A percentile compares a stretch with the other conserved stretches of the same genome.
These are phyloP conservation scores for Periophthalmus modestus DNA, from an alignment of 2,113 vertebrate genomes.

Conservation along the genomic window DNA sequence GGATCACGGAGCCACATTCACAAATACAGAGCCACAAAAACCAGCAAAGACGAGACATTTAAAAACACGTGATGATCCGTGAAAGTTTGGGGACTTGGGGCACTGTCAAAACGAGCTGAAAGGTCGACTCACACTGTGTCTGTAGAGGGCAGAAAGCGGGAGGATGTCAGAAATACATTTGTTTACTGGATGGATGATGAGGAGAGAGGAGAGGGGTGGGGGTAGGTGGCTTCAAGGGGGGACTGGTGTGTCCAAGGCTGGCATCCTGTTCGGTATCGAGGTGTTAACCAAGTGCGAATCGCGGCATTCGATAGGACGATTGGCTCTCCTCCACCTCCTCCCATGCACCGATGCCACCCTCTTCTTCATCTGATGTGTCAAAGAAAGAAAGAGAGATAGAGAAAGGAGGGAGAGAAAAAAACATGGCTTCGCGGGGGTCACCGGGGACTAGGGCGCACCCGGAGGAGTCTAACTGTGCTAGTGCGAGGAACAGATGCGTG, in stretches of 20 bases:
- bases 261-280: slow-evolving; percentile 60
- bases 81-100: slow-evolving; percentile 19
- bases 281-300: slow-evolving; percentile 73
- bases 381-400: slow-evolving; percentile 29
- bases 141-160: slow-evolving; percentile 1
- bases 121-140: slow-evolving; percentile 29
- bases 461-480: slow-evolving; percentile 25
- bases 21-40: slow-evolving; percentile 30
- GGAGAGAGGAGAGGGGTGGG: background rate
- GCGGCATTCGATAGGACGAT: slow-evolving; percentile 52
- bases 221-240: slow-evolving; percentile 3
- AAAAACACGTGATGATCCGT: slow-evolving; percentile 25
- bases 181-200: slow-evolving; percentile 29
- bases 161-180: slow-evolving; percentile 35
- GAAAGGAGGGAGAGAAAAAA: slow-evolving; percentile 25
- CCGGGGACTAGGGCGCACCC: slow-evolving; percentile 52
- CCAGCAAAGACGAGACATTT: slow-evolving; percentile 8
- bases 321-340: slow-evolving; percentile 69
- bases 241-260: slow-evolving; percentile 48
- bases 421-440: slow-evolving; percentile 44
- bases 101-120: slow-evolving; percentile 30
- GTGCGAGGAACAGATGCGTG: slow-evolving; percentile 24
- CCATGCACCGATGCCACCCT: slow-evolving; percentile 49
- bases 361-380: slow-evolving; percentile 70
- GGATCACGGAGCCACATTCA: slow-evolving; percentile 30